phyloP scores from a whole-genome alignment of 2,888 invertebrate species.

The Abrostola tripartita region DNA sequence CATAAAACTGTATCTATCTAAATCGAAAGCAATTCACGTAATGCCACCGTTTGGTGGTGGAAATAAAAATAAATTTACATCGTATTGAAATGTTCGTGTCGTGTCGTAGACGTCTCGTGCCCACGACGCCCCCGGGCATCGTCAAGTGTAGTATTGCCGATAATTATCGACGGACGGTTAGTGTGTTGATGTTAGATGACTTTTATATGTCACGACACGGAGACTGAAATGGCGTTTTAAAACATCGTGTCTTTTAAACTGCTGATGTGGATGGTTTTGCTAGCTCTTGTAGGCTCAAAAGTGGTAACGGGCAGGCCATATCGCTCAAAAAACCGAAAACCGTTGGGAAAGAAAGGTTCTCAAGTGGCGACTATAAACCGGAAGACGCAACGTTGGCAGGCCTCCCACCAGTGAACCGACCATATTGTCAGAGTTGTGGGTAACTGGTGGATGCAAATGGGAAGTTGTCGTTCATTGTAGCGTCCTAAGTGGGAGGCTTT shows the following conservation, averaged over 20 bases:
- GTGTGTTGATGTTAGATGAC: conserved; percentile 32
- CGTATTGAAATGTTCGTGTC: conserved; percentile 46
- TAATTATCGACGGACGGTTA: conserved; percentile 65
- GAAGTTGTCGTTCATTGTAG: too few relatives aligned
- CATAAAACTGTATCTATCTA: conserved; percentile 59
- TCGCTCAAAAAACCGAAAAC: too few relatives aligned
- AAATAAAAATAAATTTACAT: conserved; percentile 80
- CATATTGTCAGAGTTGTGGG: too few relatives aligned
- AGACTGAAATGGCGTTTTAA: not conserved
- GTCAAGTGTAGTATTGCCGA: conserved; percentile 63
- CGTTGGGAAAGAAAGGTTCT: too few relatives aligned
- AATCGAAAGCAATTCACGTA: conserved; percentile 76
- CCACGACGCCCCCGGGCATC: conserved; percentile 76
- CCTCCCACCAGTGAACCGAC: too few relatives aligned
- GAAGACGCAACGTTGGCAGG: too few relatives aligned
- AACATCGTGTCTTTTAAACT: not conserved
- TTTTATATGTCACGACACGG: conserved; percentile 43
- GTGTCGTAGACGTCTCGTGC: conserved; percentile 54
- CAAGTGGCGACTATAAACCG: too few relatives aligned
- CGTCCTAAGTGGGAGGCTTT: too few relatives aligned
- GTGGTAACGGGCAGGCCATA: too few relatives aligned
- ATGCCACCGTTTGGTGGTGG: conserved; percentile 66
- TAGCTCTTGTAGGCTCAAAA: too few relatives aligned
- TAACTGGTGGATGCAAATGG: too few relatives aligned
- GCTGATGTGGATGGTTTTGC: too few relatives aligned